Evolutionary conservation across 23 tunicate species (phyloP).

Genomic region (Diplosoma virens): DNA sequence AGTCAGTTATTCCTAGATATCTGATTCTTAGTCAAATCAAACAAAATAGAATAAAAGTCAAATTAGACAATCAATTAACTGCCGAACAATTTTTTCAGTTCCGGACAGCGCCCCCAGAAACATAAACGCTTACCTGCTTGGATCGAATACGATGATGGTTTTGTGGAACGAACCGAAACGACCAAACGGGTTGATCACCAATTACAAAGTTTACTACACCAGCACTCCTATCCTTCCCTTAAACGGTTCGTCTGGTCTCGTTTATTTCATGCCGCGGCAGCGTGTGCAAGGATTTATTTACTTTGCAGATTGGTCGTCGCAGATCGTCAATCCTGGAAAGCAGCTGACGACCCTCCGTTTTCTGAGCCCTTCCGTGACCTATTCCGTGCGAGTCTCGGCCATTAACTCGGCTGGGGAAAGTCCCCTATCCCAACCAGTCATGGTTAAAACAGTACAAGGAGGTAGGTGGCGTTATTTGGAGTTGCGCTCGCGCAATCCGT

Average conservation of each 20-base stretch:
- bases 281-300: too few relatives aligned
- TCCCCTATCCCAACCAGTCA: constrained; percentile 36
- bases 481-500: neutral
- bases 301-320: too few relatives aligned
- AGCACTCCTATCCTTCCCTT: constrained; percentile 40
- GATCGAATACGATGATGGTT: constrained; percentile 53
- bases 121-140: constrained; percentile 44
- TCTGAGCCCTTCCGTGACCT: constrained; percentile 35
- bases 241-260: too few relatives aligned
- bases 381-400: constrained; percentile 63
- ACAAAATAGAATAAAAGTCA: too few relatives aligned
- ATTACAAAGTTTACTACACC: constrained; percentile 67
- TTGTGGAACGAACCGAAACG: constrained; percentile 48
- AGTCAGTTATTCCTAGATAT: too few relatives aligned
- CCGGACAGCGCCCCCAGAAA: constrained; percentile 53
- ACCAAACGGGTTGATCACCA: constrained; percentile 60
- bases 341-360: constrained; percentile 15
- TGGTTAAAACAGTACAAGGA: constrained; percentile 59
- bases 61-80: too few relatives aligned
- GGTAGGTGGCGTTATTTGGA: constrained; percentile 20
- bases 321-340: neutral
- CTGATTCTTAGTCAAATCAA: too few relatives aligned
- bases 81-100: constrained; percentile 52
- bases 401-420: constrained; percentile 64
- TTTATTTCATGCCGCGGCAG: too few relatives aligned